Base-by-base conservation (phyloP, 2,113 vertebrate species). In the Glaucidium brasilianum region DNA sequence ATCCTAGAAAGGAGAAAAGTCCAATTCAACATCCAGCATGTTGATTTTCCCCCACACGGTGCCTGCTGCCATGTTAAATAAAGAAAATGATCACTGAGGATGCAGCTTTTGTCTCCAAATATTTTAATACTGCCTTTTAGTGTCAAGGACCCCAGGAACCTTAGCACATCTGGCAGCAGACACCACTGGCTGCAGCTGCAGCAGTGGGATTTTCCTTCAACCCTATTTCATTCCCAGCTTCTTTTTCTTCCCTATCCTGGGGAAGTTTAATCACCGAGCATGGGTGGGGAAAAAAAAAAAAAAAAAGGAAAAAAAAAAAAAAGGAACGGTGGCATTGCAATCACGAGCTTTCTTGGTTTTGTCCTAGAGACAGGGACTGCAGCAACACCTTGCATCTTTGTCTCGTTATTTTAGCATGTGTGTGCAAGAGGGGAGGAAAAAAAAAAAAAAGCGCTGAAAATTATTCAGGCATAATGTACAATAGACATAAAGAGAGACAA, bases 391-490 rank as follows among this genome's bases (percentile, higher is more conserved):
- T 97, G 88, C 96, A 97, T 96, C 94, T 97, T 94, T 97, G 97
- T 97, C 95, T 98, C 95, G 96, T 96, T 98, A 96, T 98, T 98
- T 98, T 90, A 97, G 95, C 92, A 83, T 97, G 81, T 92, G 90
- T 8, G 2, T 95, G 95, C 92, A 87, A 97, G 94, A 97, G 71
- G 32, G 53, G 85, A 98, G 29, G 60, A 79, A 98, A 45, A 47
- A 47, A 49, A 49, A 96, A 97, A 98, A 98, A 98, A 98, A 97
- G 97, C 97, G 96, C 98, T 98, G 98, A 98, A 99, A 98, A 98
- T 97, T 98, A 98, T 98, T 98, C 98, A 99, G 98, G 98, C 98
- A 99, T 98, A 98, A 98, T 99, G 98, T 45, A 45, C 98, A 98
- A 97, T 53, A 97, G 94, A 96, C 90, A 95, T 97, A 97, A 96